Conservation (phyloP, 2,113 vertebrate species). For the Protobothrops flavoviridis region DNA sequence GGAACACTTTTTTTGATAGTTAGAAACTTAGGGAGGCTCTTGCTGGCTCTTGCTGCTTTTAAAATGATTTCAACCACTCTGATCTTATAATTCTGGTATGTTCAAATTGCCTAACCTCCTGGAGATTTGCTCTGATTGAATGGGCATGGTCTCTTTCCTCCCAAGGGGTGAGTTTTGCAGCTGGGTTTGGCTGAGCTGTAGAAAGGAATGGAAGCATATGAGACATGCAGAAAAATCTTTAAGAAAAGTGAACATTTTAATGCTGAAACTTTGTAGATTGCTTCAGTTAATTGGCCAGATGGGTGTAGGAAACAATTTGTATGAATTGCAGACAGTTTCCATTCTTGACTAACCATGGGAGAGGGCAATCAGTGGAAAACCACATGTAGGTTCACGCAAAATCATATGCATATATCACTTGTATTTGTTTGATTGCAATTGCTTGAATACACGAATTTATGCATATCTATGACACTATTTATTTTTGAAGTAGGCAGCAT, state of each 20-base stretch:
- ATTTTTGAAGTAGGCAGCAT: not conserved
- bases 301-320: too few relatives aligned
- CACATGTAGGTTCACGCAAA: not conserved
- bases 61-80: not conserved
- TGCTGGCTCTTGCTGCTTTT: not conserved
- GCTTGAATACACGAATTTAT: not conserved
- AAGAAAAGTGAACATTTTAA: not conserved
- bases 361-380: not conserved
- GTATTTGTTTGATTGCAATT: not conserved
- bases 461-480: not conserved
- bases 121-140: not conserved
- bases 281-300: not conserved
- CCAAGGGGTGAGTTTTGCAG: slow-evolving; percentile 25
- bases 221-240: slow-evolving; percentile 38
- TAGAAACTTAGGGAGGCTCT: not conserved
- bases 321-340: not conserved
- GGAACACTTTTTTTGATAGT: not conserved
- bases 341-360: not conserved
- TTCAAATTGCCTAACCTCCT: not conserved
- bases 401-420: not conserved
- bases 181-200: not conserved
- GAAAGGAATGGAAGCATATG: slow-evolving; percentile 40
- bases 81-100: not conserved
- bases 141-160: slow-evolving; percentile 24
- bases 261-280: not conserved